Evolutionary conservation across 53 echinoderm and acorn worm genomes (phyloP).

Genomic region (Glandiceps talaboti): DNA sequence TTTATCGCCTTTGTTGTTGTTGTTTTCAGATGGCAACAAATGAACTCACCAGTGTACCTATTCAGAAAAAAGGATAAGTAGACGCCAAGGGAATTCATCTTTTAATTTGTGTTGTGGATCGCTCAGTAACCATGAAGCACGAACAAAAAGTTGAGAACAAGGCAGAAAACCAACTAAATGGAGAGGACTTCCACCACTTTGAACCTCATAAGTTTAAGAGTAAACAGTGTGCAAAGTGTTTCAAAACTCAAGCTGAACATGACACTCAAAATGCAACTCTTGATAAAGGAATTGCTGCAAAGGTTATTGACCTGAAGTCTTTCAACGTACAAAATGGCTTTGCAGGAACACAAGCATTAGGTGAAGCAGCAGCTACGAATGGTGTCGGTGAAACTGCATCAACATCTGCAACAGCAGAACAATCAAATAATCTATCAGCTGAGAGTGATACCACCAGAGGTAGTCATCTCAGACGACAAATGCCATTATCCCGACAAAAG

Average conservation of each 20-base stretch:
- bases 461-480: conserved; percentile 10
- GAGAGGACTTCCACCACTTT: conserved; percentile 9
- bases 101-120: too few relatives aligned
- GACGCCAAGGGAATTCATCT: too few relatives aligned
- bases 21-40: too few relatives aligned
- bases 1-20: too few relatives aligned
- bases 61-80: too few relatives aligned
- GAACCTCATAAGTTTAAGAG: conserved; percentile 67
- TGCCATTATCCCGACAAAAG: conserved; percentile 6
- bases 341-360: not conserved
- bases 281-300: conserved; percentile 8
- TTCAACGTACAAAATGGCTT: not conserved
- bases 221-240: conserved; percentile 71
- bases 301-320: conserved; percentile 15
- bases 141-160: not conserved
- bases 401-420: not conserved
- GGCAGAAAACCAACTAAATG: not conserved
- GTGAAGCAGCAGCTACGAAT: not conserved
- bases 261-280: not conserved
- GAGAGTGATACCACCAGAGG: not conserved
- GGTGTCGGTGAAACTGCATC: not conserved
- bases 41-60: too few relatives aligned
- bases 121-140: not conserved
- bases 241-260: conserved; percentile 59
- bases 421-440: not conserved